Base-by-base conservation (phyloP, 37 sponge, comb jelly and placozoan species). In the Dysidea cf. avara region DNA sequence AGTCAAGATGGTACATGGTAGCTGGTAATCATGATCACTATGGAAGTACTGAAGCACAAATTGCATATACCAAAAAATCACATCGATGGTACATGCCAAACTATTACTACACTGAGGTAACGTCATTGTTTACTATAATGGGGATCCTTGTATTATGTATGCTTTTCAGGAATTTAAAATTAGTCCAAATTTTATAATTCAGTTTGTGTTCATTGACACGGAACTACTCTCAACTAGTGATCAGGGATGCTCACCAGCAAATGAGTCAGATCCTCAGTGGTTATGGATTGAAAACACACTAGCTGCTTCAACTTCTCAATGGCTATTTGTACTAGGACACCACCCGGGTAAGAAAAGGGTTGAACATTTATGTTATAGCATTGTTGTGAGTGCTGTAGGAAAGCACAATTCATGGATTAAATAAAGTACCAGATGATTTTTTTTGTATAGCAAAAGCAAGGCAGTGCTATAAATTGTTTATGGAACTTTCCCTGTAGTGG, bases 21-120 rank as follows among this genome's bases (percentile, higher is more conserved):
- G 70, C 73, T 50, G 90, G 90, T 20, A 89, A 89, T 36, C 90
- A 89, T 63, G 90, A 89, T 55, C 90, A 89, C 78, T 70, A 71
- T 61, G 90, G 90, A 5, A 89, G 83, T 61, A 80, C 48, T 9
- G 47, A 75, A 30, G 90, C 84, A 50, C 46, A 89, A 58, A 64
- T 89, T 34, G 90, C 69, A 16, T 89, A 89, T 68, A 83, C 84
- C 22, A 21, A 71, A n/a, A 49, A 48, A 24, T 82, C 83, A 33
- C 53, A 54, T 2, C 69, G 90, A 0, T 89, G 90, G 90, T 67
- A 78, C 71, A 66, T 89, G 54, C 90, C 90, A 18, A 32, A 50
- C n/a, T 33, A 68, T 14, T 89, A 89, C 75, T 89, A 89, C 73
- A 89, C 74, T n/a, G 56, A 72, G 74, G 74, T 74, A 20, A 6